phyloP scores from a whole-genome alignment of 2,797 vertebrate genomes.

The Scolopax bukidnonensis region DNA sequence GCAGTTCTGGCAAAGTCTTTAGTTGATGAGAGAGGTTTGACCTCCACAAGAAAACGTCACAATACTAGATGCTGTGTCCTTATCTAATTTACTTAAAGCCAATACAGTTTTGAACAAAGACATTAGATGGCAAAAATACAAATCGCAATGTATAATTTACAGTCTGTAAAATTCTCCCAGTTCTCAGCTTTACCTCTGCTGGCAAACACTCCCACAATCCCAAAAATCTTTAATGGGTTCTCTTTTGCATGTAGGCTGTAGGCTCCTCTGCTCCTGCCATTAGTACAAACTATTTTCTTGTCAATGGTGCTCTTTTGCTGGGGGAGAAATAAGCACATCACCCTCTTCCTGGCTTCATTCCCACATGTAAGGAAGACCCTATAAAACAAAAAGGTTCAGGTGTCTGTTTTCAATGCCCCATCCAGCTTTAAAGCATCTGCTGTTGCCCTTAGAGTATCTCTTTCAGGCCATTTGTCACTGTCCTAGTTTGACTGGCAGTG shows the following conservation, averaged over 20 bases:
- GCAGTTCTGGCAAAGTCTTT: conserved; percentile 39
- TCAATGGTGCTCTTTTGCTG: background rate
- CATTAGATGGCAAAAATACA: background rate
- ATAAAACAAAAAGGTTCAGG: background rate
- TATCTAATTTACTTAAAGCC: conserved; percentile 9
- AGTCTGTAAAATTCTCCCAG: background rate
- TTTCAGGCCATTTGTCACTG: conserved; percentile 27
- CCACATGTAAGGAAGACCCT: background rate
- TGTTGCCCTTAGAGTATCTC: background rate
- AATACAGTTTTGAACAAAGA: conserved; percentile 20
- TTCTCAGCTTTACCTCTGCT: background rate
- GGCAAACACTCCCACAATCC: background rate
- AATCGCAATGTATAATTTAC: background rate
- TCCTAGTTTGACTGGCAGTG: background rate
- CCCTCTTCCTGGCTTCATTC: background rate
- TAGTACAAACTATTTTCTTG: background rate
- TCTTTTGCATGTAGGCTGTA: background rate
- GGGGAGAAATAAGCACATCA: background rate
- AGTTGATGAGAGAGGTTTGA: conserved; percentile 32
- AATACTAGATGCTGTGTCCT: background rate
- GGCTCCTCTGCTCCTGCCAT: background rate
- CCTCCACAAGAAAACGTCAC: background rate
- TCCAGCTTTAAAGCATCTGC: background rate
- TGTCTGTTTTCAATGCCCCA: background rate
- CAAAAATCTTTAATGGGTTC: background rate